A percentile compares a stretch with the other conserved stretches of the same genome.
These are phyloP conservation scores for rabbit (Oryctolagus cuniculus) DNA, from an alignment of 2,113 vertebrate genomes.

Conservation along the genomic window DNA sequence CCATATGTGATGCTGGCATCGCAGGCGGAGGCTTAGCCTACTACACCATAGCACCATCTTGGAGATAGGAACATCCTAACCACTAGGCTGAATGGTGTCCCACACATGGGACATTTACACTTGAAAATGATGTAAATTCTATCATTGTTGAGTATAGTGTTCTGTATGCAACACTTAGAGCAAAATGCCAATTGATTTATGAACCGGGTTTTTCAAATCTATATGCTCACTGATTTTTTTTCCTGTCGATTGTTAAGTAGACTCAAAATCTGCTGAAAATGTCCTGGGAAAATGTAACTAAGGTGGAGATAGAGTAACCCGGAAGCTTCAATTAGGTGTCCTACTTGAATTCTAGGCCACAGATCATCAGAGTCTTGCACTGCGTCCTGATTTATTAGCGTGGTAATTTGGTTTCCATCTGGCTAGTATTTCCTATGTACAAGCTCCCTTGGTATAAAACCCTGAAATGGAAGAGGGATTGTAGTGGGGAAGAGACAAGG, in stretches of 20 bases:
- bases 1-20: too few species aligned
- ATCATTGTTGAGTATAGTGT: neutral
- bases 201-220: neutral
- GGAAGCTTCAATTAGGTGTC: neutral
- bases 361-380: neutral
- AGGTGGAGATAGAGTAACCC: neutral
- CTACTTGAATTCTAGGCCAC: neutral
- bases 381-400: neutral
- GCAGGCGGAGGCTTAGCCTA: too few species aligned
- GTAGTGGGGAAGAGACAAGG: neutral
- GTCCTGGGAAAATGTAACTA: neutral
- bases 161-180: neutral
- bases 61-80: too few species aligned
- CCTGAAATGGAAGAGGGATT: neutral
- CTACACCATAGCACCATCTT: too few species aligned
- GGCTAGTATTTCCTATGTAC: neutral
- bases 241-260: neutral
- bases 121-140: neutral
- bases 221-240: neutral
- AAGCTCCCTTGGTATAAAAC: neutral
- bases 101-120: neutral
- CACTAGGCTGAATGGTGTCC: too few species aligned
- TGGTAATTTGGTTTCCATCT: neutral
- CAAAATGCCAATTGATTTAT: neutral
- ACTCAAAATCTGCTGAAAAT: neutral